Base-by-base conservation (phyloP, 2,113 vertebrate genomes). In the Rhea pennata region DNA sequence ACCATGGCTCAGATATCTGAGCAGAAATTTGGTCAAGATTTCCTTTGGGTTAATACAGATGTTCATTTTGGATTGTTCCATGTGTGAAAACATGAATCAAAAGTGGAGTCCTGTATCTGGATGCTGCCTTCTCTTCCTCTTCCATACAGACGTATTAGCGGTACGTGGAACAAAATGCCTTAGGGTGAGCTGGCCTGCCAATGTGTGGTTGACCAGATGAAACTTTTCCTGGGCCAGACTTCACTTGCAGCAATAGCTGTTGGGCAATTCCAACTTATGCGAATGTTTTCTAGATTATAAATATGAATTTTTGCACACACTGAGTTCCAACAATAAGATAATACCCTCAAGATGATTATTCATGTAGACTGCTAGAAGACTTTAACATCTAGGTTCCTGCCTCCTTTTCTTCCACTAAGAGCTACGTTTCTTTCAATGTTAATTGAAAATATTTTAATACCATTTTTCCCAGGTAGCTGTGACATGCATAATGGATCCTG, bases 121-220 rank as follows among this genome's bases (percentile, higher is more conserved):
- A 36, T 36, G 36, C n/a, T 58, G 8, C 21, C 31, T 58, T 1
- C 0, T 39, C 20, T 72, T 26, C 1, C 0, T 39, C 20, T 72
- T 26, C 24, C 66, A 44, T 15, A 19, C 5, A 4, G 36, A 11
- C 7, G 6, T 42, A 22, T 27, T 7, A 40, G 19, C 10, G 36
- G 29, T 44, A 24, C 20, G 24, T 20, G 3, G 42, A 59, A 44
- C 14, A 74, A 89, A 67, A 53, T 26, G 5, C 2, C 36, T 9
- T 4, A 44, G 29, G 0, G 1, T 44, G 8, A 61, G 29, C 23
- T 16, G 20, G 3, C 4, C 36, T 75, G 31, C 9, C 24, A 69
- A 16, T 0, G 1, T 39, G 71, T 33, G 44, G 26, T 53, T 9
- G 15, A 53, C 3, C 24, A 53, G 6, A 31, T 39, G 54, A 62